Evolutionary conservation across 2,797 vertebrate species (phyloP), one percentile per base, ranked within the genome.

Genomic region (Hydrocynus forskahlii): DNA sequence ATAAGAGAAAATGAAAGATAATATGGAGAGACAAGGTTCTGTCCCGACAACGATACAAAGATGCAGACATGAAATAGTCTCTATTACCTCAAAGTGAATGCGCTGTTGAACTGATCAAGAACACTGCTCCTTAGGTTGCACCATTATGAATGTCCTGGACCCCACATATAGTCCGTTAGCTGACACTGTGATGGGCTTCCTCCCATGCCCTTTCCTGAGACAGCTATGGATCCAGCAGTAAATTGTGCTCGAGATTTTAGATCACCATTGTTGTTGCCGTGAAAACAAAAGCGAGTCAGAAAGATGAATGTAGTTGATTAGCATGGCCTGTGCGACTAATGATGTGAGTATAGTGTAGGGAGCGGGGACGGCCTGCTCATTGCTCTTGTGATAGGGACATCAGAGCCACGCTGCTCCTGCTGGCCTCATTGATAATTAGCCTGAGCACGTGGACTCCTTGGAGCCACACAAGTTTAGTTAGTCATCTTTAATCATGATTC

Each of bases 401-500:
- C 90, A 88, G 88, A 89, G 91, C 88, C 89, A 80, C 81, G 81
- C 83, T 38, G 89, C 91, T 91, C 86, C 87, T 93, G 89, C 90
- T 85, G 87, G 88, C 89, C 90, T 0, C 66, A 29, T 75, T 79
- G 87, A 89, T 93, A 93, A 94, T 94, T 93, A 93, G 89, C 87
- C 83, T 88, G 87, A 74, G 87, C 87, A 85, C 86, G 45, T 45
- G 43, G 45, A 60, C 78, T 86, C 90, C 88, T 87, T 86, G 84
- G 86, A 66, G 87, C 83, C 76, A 76, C 78, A 60, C 78, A 0
- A 82, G 86, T 92, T 89, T 84, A 88, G 89, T 86, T 87, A 93
- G 96, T 96, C 96, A 96, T 97, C 96, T 97, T 95, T 95, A 96
- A 97, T 97, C 97, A 97, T 96, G 95, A 97, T 97, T 95, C 93